These are phyloP conservation scores for Polypedilum vanderplanki DNA, from an alignment of 1,140 invertebrate species.

Conservation along the genomic window DNA sequence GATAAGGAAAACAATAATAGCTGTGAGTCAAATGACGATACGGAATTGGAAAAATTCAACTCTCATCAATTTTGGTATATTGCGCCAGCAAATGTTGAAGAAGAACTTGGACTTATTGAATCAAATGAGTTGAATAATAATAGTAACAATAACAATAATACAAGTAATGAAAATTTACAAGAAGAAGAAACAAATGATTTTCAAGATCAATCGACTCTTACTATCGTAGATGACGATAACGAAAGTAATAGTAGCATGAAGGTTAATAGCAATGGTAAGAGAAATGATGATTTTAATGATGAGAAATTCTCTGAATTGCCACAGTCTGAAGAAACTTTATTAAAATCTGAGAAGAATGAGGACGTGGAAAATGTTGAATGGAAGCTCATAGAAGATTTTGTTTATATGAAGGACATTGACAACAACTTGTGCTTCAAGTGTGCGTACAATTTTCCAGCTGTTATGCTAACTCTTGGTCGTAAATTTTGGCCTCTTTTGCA, in stretches of 20 bases:
- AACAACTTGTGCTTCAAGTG: constrained; percentile 29
- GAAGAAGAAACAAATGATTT: background rate
- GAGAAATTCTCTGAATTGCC: background rate
- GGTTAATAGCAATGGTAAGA: background rate
- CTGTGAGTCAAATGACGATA: background rate
- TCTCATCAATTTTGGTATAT: constrained; percentile 30
- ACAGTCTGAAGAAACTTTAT: background rate
- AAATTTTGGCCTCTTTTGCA: constrained; percentile 30
- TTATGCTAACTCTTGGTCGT: constrained; percentile 29
- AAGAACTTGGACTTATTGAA: background rate
- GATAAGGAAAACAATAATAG: constrained; percentile 8
- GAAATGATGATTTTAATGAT: constrained; percentile 15
- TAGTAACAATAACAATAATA: background rate
- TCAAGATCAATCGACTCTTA: constrained; percentile 15
- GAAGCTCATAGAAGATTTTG: constrained; percentile 30
- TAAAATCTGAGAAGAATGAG: background rate
- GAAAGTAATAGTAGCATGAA: background rate
- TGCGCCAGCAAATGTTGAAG: constrained; percentile 1
- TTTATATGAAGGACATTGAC: constrained; percentile 23
- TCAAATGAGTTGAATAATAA: constrained; percentile 21
- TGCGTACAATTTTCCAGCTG: constrained; percentile 31
- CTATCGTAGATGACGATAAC: background rate
- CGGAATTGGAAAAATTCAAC: constrained; percentile 26
- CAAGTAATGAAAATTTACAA: background rate
- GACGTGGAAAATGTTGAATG: background rate